Conservation (phyloP, 2,797 vertebrate species). For the Knipowitschia caucasica region DNA sequence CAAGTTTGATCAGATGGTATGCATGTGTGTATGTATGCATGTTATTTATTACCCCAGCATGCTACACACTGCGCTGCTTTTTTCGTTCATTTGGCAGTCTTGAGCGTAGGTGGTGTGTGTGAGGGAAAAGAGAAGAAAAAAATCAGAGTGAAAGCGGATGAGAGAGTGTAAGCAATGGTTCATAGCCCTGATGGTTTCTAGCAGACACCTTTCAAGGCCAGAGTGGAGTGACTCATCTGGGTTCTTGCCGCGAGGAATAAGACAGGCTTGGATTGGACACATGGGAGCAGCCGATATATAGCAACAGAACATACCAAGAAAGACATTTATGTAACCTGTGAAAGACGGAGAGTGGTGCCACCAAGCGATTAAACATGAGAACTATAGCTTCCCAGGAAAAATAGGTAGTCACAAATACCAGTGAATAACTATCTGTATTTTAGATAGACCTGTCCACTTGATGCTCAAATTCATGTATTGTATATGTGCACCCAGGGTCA, state of each 20-base stretch:
- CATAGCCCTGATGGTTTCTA: conserved; percentile 59
- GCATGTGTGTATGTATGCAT: conserved; percentile 38
- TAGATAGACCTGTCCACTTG: not conserved
- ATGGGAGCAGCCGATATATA: conserved; percentile 31
- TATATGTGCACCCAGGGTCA: no score
- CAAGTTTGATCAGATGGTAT: conserved; percentile 55
- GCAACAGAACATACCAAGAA: conserved; percentile 27
- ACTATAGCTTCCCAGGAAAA: not conserved
- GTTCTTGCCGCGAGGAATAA: conserved; percentile 43
- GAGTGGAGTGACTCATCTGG: conserved; percentile 65
- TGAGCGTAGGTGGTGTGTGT: conserved; percentile 58
- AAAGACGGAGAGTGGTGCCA: conserved; percentile 48
- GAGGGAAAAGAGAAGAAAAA: not conserved
- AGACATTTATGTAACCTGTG: conserved; percentile 29
- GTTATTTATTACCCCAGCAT: conserved; percentile 38
- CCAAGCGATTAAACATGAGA: conserved; percentile 44
- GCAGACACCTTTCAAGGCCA: conserved; percentile 60
- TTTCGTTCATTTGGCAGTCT: conserved; percentile 56
- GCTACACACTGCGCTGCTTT: conserved; percentile 43
- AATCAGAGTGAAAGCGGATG: conserved; percentile 15
- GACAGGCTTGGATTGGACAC: conserved; percentile 33
- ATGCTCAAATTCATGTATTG: no score
- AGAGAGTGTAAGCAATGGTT: conserved; percentile 54
- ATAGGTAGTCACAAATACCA: not conserved
- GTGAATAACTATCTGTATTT: not conserved